These are phyloP conservation scores for Eristalis intricaria DNA, from an alignment of 2,888 invertebrate genomes.

Conservation along the genomic window DNA sequence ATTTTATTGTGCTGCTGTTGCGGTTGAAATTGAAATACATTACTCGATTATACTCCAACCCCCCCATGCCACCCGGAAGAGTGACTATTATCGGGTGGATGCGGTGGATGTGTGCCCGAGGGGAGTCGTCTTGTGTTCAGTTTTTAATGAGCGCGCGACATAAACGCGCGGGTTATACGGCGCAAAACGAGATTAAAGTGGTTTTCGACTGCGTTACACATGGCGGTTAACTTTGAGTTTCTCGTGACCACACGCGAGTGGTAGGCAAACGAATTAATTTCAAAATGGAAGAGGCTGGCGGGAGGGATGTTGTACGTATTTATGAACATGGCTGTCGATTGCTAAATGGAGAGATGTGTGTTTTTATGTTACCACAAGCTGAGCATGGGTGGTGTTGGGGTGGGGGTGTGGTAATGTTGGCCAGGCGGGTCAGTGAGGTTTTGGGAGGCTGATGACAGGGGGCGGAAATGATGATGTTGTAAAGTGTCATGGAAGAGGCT, in stretches of 20 bases:
- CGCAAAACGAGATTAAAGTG: slow-evolving; percentile 47
- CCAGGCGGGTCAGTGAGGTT: too few relatives aligned
- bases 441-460: too few relatives aligned
- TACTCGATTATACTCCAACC: slow-evolving; percentile 8
- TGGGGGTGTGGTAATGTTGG: background rate
- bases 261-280: background rate
- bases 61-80: background rate
- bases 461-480: too few relatives aligned
- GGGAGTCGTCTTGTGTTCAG: slow-evolving; percentile 4
- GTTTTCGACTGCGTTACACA: slow-evolving; percentile 39
- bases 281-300: background rate
- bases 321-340: background rate
- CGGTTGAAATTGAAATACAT: slow-evolving; percentile 69
- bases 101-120: background rate
- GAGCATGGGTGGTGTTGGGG: background rate
- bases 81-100: background rate
- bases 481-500: too few relatives aligned
- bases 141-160: background rate
- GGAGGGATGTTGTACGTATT: background rate
- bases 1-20: slow-evolving; percentile 54
- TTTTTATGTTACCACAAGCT: background rate
- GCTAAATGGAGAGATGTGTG: background rate
- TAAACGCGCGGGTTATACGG: background rate
- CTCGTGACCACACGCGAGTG: background rate
- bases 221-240: slow-evolving; percentile 7